phyloP scores from a whole-genome alignment of 2,888 invertebrate species.

The Eulithis prunata region DNA sequence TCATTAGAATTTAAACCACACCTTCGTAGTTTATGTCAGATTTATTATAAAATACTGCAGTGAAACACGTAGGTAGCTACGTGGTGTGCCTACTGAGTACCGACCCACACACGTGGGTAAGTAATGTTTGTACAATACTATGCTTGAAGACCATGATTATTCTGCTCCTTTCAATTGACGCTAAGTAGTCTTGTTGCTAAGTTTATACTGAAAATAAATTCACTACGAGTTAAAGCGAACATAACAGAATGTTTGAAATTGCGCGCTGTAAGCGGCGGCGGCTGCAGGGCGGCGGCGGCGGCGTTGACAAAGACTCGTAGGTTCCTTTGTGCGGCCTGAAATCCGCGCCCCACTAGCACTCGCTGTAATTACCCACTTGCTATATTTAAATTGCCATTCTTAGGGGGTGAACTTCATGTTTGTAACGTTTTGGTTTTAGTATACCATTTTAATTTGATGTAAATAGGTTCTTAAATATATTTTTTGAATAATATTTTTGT shows the following conservation, averaged over 20 bases:
- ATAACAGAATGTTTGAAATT: slow-evolving; percentile 19
- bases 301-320: slow-evolving; percentile 23
- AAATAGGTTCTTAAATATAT: background rate
- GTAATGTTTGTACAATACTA: too few species aligned
- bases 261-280: slow-evolving; percentile 10
- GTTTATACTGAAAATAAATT: slow-evolving; percentile 12
- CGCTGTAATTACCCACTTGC: slow-evolving; percentile 27
- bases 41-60: too few species aligned
- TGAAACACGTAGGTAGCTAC: too few species aligned
- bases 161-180: background rate
- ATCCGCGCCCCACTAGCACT: slow-evolving; percentile 9
- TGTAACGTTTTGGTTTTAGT: background rate
- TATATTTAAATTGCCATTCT: slow-evolving; percentile 24
- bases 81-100: too few species aligned
- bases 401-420: slow-evolving; percentile 18
- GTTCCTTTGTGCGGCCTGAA: slow-evolving; percentile 14
- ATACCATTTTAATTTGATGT: too few species aligned
- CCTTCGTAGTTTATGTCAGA: too few species aligned
- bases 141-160: too few species aligned
- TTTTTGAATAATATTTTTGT: background rate
- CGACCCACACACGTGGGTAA: too few species aligned
- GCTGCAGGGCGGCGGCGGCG: background rate
- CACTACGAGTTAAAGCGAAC: slow-evolving; percentile 5
- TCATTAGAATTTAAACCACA: too few species aligned
- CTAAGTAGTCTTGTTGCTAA: background rate